phyloP scores from a whole-genome alignment of 2,888 invertebrate genomes.

The Linnaemya vulpina region DNA sequence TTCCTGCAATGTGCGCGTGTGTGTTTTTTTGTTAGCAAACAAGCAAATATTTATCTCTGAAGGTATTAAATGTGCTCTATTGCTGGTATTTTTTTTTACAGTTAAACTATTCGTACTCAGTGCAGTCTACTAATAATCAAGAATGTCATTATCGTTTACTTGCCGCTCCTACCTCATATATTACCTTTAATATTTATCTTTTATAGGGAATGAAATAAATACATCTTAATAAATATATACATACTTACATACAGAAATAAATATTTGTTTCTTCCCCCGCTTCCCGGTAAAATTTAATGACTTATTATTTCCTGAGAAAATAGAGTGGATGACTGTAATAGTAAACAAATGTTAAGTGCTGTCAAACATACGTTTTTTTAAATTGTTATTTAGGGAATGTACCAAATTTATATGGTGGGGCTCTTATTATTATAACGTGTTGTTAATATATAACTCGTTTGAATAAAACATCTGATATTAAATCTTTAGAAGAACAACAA shows the following conservation, averaged over 20 bases:
- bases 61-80: neutral
- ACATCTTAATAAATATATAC: neutral
- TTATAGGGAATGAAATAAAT: constrained; percentile 14
- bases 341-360: constrained; percentile 47
- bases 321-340: neutral
- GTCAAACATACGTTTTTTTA: neutral
- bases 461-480: no score
- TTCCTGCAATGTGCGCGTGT: neutral
- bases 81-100: neutral
- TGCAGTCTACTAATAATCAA: neutral
- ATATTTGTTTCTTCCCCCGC: neutral
- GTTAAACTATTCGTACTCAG: neutral
- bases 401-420: no score
- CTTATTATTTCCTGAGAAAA: neutral
- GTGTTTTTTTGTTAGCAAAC: neutral
- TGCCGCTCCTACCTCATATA: neutral
- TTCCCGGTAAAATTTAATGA: neutral
- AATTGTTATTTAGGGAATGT: no score
- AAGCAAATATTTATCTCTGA: neutral
- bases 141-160: neutral
- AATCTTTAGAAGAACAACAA: no score
- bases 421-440: no score
- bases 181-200: constrained; percentile 4
- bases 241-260: no score
- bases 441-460: no score